A percentile compares a stretch with the other conserved stretches of the same genome.
These are phyloP conservation scores for Ctenicera cuprea DNA, from an alignment of 2,888 invertebrate species.

Conservation along the genomic window DNA sequence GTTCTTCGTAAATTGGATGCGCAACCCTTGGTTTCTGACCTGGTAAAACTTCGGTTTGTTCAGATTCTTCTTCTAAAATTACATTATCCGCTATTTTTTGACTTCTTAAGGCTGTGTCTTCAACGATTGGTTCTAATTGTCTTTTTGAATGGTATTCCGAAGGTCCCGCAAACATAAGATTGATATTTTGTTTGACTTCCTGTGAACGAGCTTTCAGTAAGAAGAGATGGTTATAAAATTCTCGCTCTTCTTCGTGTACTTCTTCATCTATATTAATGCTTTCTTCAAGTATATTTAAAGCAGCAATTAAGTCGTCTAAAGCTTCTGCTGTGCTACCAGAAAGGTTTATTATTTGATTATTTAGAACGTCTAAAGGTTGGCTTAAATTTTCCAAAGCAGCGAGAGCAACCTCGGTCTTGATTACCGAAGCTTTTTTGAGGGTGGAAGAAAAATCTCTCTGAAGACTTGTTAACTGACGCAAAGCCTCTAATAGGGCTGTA, in stretches of 20 bases:
- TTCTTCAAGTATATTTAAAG: slow-evolving; percentile 68
- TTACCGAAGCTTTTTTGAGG: slow-evolving; percentile 62
- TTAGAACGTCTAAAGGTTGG: slow-evolving; percentile 73
- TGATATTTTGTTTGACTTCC: slow-evolving; percentile 67
- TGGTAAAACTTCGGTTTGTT: slow-evolving; percentile 7
- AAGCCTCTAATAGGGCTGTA: slow-evolving; percentile 65
- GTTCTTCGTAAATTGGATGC: slow-evolving; percentile 60
- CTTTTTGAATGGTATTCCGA: slow-evolving; percentile 17
- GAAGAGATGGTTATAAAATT: slow-evolving; percentile 63
- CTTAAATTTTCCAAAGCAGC: slow-evolving; percentile 73
- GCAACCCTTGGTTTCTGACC: neutral
- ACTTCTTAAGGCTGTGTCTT: slow-evolving; percentile 41
- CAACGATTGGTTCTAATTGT: slow-evolving; percentile 54
- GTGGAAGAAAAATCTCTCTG: slow-evolving; percentile 68
- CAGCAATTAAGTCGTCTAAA: slow-evolving; percentile 66
- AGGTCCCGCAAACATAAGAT: slow-evolving; percentile 9
- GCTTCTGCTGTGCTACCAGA: slow-evolving; percentile 60
- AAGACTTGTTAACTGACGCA: slow-evolving; percentile 67
- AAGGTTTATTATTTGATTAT: slow-evolving; percentile 66
- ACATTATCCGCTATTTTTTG: slow-evolving; percentile 19
- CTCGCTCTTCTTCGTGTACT: slow-evolving; percentile 60
- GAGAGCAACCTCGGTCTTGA: slow-evolving; percentile 67
- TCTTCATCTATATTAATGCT: slow-evolving; percentile 64
- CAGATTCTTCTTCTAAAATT: slow-evolving; percentile 35
- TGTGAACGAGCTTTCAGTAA: slow-evolving; percentile 64